These are phyloP conservation scores for Phorcus lineatus DNA, from an alignment of 2,888 invertebrate species.

Conservation along the genomic window DNA sequence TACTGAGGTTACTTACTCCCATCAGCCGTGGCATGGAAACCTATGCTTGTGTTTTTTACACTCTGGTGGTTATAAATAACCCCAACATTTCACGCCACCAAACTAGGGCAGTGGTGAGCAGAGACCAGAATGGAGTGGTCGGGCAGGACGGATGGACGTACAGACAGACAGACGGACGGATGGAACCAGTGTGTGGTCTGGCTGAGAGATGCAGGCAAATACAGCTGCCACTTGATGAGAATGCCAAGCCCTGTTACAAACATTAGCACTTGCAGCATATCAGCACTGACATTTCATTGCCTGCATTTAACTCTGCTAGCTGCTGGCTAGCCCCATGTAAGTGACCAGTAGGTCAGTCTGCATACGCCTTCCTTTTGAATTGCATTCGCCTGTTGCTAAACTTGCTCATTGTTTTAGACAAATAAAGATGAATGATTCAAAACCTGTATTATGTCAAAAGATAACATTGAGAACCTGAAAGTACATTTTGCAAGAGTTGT, in stretches of 20 bases:
- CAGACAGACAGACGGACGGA: neutral
- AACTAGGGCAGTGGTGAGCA: slow-evolving; percentile 16
- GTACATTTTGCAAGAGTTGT: too few species aligned
- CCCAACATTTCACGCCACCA: slow-evolving; percentile 8
- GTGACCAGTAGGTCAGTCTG: too few species aligned
- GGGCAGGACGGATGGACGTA: neutral
- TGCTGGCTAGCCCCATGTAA: too few species aligned
- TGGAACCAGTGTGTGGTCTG: neutral
- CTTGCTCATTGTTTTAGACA: too few species aligned
- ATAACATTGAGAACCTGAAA: too few species aligned
- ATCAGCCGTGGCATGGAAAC: neutral
- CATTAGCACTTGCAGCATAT: neutral
- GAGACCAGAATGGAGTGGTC: neutral
- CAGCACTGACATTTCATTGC: neutral
- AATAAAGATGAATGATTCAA: too few species aligned
- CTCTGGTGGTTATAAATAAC: slow-evolving; percentile 18
- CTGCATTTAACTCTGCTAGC: too few species aligned
- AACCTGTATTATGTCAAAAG: too few species aligned
- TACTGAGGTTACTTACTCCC: slow-evolving; percentile 7
- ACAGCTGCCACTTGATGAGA: neutral
- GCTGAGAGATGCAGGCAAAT: neutral
- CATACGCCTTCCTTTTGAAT: too few species aligned
- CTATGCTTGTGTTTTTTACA: slow-evolving; percentile 18
- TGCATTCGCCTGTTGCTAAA: too few species aligned
- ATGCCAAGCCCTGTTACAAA: neutral